These are phyloP conservation scores for Macropodus opercularis DNA, from an alignment of 2,797 vertebrate species.

Conservation along the genomic window DNA sequence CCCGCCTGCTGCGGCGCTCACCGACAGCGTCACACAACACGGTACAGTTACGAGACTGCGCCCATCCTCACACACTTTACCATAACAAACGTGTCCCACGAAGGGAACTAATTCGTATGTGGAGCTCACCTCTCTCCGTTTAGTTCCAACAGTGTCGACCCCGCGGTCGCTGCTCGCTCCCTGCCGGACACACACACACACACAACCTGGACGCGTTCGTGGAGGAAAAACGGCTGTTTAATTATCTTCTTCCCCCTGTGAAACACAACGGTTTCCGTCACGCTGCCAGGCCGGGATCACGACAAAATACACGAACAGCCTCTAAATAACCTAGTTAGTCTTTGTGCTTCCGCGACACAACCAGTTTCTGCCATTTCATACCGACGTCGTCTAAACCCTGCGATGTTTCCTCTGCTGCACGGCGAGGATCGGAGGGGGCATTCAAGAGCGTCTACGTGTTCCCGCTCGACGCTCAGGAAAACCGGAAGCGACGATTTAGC, in stretches of 20 bases:
- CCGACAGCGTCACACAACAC: conserved; percentile 25
- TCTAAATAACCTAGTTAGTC: conserved; percentile 67
- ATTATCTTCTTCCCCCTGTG: conserved; percentile 33
- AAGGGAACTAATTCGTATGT: conserved; percentile 20
- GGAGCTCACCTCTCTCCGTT: conserved; percentile 74
- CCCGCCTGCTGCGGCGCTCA: conserved; percentile 31
- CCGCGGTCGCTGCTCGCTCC: conserved; percentile 55
- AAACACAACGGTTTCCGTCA: conserved; percentile 51
- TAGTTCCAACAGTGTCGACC: conserved; percentile 59
- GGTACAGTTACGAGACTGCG: conserved; percentile 15
- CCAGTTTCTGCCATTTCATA: conserved; percentile 81
- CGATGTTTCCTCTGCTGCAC: conserved; percentile 75
- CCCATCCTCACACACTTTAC: conserved; percentile 54
- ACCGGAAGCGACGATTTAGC: conserved; percentile 56
- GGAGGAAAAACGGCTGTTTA: conserved; percentile 42
- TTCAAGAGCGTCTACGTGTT: conserved; percentile 69
- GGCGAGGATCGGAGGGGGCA: conserved; percentile 56
- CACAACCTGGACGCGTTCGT: conserved; percentile 47
- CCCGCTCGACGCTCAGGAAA: conserved; percentile 31
- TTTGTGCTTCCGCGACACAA: conserved; percentile 74
- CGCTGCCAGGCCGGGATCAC: conserved; percentile 68
- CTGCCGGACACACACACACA: conserved; percentile 49
- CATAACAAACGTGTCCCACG: conserved; percentile 64
- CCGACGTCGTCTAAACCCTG: conserved; percentile 72
- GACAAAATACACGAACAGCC: conserved; percentile 62